Base-by-base conservation (phyloP, 2,888 invertebrate species). In the Slavum lentiscoides region DNA sequence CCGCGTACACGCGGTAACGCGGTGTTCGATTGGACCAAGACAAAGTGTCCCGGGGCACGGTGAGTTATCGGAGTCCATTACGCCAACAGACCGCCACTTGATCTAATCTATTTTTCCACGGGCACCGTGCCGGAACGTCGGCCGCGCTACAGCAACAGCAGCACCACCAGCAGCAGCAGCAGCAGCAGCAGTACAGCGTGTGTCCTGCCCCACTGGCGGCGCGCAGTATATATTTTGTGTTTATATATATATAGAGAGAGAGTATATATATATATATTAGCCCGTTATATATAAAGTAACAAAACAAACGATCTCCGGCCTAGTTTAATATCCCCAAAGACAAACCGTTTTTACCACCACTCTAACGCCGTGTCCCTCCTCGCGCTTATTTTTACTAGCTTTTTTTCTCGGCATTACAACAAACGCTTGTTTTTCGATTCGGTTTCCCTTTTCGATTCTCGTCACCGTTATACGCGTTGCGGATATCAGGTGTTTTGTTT, bases 31-130 rank as follows among this genome's bases (percentile, higher is more conserved):
- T 39, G 77, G 77, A 70, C 70, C 77, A 39, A 80, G 77, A 80
- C 77, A 80, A 80, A 80, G 77, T 80, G 77, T 70, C 77, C 70
- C 62, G 70, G 69, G 21, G 61, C 61, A n/a, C 43, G 77, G 77
- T 80, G 77, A 80, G 55, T 80, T 80, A 80, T 80, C 53, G 70
- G 55, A 80, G 77, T 70, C 69, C 77, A 80, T 80, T 80, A 80
- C 77, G 77, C 53, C 70, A 80, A 80, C 77, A 80, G 77, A 80
- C 77, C 30, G 30, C 30, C 77, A 80, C 77, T 80, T 80, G 77
- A 80, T 80, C 77, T 80, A 80, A 80, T 80, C 77, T 80, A 80
- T 80, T 80, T n/a, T 80, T 80, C 77, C 77, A 80, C 70, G 77
- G 77, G 37, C 69, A 70, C 77, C 62, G 77, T 80, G 77, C 77